Evolutionary conservation across 2,113 vertebrate species (phyloP).

Genomic region (Brienomyrus longianalis): DNA sequence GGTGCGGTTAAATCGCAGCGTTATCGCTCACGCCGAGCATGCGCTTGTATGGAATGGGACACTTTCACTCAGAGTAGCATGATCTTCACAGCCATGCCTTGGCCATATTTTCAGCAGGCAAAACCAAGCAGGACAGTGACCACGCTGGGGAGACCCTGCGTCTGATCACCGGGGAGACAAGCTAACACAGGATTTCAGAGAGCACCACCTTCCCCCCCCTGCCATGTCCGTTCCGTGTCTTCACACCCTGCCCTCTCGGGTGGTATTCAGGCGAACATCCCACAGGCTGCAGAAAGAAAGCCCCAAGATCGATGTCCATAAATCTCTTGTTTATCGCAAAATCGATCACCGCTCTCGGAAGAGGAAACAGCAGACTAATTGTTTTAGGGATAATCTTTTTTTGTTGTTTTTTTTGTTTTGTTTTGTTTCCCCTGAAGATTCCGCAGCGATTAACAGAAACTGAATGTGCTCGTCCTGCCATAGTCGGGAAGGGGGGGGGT

Average conservation of each 20-base stretch:
- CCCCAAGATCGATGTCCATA: conserved; percentile 69
- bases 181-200: neutral
- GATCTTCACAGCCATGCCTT: conserved; percentile 40
- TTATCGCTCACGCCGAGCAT: conserved; percentile 53
- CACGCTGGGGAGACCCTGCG: neutral
- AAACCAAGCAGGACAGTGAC: neutral
- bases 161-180: neutral
- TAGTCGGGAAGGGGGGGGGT: conserved; percentile 44
- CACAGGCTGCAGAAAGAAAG: conserved; percentile 68
- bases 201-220: too few species aligned
- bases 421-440: conserved; percentile 53
- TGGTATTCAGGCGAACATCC: conserved; percentile 63
- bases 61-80: conserved; percentile 56
- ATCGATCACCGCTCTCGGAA: conserved; percentile 69
- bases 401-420: conserved; percentile 41
- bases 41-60: conserved; percentile 51
- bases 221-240: conserved; percentile 43
- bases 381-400: conserved; percentile 70
- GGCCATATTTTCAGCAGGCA: neutral
- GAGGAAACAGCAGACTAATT: conserved; percentile 67
- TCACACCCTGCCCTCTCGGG: conserved; percentile 49
- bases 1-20: conserved; percentile 41
- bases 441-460: conserved; percentile 61
- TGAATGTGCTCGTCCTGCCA: conserved; percentile 50
- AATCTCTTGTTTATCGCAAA: conserved; percentile 82